Conservation (phyloP, 2,888 invertebrate species). For the Rhamphomyia laevipes region DNA sequence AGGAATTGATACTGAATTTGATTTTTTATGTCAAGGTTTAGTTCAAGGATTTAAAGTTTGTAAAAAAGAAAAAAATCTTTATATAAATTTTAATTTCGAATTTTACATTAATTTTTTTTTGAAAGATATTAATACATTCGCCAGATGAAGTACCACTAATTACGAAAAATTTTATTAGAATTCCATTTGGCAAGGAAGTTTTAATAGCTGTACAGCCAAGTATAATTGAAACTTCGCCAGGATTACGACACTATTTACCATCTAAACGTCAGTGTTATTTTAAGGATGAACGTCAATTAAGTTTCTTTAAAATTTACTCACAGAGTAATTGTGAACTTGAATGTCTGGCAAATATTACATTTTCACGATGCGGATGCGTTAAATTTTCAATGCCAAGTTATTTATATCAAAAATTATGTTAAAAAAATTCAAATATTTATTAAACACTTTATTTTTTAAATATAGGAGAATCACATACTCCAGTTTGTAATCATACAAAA, state of each 20-base stretch:
- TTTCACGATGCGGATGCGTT: conserved; percentile 51
- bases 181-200: conserved; percentile 54
- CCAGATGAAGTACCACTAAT: conserved; percentile 57
- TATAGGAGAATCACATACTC: conserved; percentile 26
- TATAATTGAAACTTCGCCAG: conserved; percentile 59
- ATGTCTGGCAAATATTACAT: conserved; percentile 55
- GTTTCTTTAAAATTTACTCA: conserved; percentile 55
- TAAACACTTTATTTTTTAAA: not conserved
- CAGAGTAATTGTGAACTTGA: conserved; percentile 62
- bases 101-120: conserved; percentile 9
- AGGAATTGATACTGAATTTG: conserved; percentile 48
- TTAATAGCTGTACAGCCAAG: conserved; percentile 57
- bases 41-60: conserved; percentile 61
- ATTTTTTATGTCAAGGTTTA: conserved; percentile 58
- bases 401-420: too few species aligned
- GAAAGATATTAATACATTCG: conserved; percentile 51
- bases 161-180: conserved; percentile 54
- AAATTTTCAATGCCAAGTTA: conserved; percentile 54
- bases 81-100: not conserved
- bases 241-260: conserved; percentile 45
- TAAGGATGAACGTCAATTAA: conserved; percentile 48
- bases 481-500: conserved; percentile 34
- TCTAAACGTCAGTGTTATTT: conserved; percentile 55
- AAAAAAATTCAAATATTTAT: too few species aligned
- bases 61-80: not conserved